These are phyloP conservation scores for Peribatodes rhomboidaria DNA, from an alignment of 2,888 invertebrate species.

Conservation along the genomic window DNA sequence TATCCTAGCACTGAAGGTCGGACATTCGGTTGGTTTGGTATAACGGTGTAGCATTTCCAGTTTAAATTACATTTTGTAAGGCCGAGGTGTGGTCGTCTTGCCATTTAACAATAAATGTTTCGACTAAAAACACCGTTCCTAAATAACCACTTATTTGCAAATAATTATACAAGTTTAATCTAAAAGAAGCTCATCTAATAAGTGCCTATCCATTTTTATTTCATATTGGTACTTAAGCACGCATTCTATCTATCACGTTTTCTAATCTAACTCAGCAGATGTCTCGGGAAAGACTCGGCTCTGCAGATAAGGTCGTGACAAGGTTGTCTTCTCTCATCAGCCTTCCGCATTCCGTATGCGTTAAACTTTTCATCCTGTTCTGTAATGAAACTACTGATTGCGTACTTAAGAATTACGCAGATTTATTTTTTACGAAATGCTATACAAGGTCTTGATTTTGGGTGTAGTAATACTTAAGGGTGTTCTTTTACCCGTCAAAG, in stretches of 20 bases:
- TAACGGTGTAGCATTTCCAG: slow-evolving; percentile 28
- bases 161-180: too few relatives aligned
- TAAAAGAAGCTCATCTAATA: too few relatives aligned
- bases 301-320: slow-evolving; percentile 34
- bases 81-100: slow-evolving; percentile 32
- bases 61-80: slow-evolving; percentile 37
- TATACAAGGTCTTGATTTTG: too few relatives aligned
- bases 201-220: too few relatives aligned
- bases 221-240: background rate
- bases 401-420: background rate
- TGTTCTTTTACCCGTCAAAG: too few relatives aligned
- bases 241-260: slow-evolving; percentile 55
- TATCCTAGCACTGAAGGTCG: slow-evolving; percentile 31
- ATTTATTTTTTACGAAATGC: too few relatives aligned
- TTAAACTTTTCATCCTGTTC: slow-evolving; percentile 17
- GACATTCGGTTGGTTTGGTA: slow-evolving; percentile 29
- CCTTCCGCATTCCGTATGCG: slow-evolving; percentile 34
- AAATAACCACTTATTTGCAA: too few relatives aligned
- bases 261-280: slow-evolving; percentile 67
- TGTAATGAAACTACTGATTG: background rate
- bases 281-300: slow-evolving; percentile 65
- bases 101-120: slow-evolving; percentile 16
- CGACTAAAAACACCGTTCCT: background rate
- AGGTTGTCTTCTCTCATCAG: slow-evolving; percentile 31
- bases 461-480: too few relatives aligned